Conservation (phyloP, 1,140 invertebrate species). For the Sesamia nonagrioides region DNA sequence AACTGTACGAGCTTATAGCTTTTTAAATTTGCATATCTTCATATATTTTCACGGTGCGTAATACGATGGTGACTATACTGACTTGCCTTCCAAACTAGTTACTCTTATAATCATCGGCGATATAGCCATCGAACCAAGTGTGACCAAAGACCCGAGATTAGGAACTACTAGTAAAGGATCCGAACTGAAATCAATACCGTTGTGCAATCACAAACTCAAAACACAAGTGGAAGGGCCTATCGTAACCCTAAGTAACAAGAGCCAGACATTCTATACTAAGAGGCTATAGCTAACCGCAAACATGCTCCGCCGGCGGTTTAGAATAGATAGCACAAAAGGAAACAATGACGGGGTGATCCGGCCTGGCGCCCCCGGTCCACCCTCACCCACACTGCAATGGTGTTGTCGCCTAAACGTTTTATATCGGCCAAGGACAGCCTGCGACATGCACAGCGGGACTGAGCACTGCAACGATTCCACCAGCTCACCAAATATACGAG, state of each 20-base stretch:
- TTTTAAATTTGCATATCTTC: not conserved
- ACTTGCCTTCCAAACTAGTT: not conserved
- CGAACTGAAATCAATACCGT: not conserved
- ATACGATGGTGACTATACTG: not conserved
- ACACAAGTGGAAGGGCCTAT: constrained; percentile 11
- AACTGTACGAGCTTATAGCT: constrained; percentile 1
- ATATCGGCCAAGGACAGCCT: constrained; percentile 77
- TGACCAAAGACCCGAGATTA: not conserved
- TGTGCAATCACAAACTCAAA: not conserved
- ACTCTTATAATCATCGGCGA: not conserved
- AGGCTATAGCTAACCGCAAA: constrained; percentile 45
- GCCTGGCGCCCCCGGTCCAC: constrained; percentile 54
- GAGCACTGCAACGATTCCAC: constrained; percentile 42
- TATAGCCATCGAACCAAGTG: not conserved
- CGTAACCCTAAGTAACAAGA: constrained; percentile 20
- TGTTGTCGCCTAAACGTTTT: constrained; percentile 73
- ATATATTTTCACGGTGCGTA: not conserved
- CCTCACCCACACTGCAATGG: constrained; percentile 39
- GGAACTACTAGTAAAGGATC: not conserved
- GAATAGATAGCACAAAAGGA: constrained; percentile 66
- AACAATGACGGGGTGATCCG: constrained; percentile 71
- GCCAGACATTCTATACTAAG: not conserved
- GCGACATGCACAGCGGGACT: constrained; percentile 56
- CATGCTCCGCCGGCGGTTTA: constrained; percentile 41
- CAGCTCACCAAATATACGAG: constrained; percentile 39